These are phyloP conservation scores for Glaucomys volans DNA, from an alignment of 2,113 vertebrate genomes.

Conservation along the genomic window DNA sequence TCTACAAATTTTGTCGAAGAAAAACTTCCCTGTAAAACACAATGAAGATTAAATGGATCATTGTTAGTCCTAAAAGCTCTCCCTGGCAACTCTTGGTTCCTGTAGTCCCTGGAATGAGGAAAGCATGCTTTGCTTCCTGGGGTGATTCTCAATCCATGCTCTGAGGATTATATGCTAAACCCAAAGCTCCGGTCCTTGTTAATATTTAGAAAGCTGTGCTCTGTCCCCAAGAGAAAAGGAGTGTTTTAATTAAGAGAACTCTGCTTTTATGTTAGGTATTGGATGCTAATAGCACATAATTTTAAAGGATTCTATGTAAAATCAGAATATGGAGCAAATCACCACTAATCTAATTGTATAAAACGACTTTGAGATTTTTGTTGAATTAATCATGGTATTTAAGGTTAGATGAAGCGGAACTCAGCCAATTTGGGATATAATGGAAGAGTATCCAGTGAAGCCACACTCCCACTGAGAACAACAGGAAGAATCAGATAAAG, in stretches of 20 bases:
- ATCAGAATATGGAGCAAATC: background rate
- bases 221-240: background rate
- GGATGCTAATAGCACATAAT: background rate
- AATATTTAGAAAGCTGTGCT: background rate
- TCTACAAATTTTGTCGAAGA: constrained; percentile 7
- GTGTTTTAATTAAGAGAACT: background rate
- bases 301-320: background rate
- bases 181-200: background rate
- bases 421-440: background rate
- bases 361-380: background rate
- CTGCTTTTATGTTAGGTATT: background rate
- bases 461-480: background rate
- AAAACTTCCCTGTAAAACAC: constrained; percentile 34
- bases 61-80: background rate
- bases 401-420: background rate
- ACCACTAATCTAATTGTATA: background rate
- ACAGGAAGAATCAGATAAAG: background rate
- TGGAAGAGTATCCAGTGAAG: background rate
- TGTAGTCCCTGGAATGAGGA: background rate
- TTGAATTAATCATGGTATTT: background rate
- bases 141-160: background rate
- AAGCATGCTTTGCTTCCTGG: background rate
- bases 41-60: background rate
- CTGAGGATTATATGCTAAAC: background rate
- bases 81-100: background rate